phyloP scores from a whole-genome alignment of 2,797 vertebrate species.

The Trachops cirrhosus region DNA sequence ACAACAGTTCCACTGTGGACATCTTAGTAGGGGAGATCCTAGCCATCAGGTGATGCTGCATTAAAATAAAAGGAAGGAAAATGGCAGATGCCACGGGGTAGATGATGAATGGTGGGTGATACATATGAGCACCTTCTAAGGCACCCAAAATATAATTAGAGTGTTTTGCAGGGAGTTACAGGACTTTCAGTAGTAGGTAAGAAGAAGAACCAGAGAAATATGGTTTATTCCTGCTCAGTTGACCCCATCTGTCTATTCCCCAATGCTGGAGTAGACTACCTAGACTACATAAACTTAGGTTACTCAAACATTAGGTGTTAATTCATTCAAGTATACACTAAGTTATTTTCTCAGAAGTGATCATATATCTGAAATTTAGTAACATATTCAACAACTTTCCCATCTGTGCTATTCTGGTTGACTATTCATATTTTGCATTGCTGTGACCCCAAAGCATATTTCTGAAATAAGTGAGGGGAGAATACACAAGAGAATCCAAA shows the following conservation, averaged over 20 bases:
- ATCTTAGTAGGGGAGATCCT: not conserved
- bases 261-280: not conserved
- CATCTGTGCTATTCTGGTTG: not conserved
- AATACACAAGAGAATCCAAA: not conserved
- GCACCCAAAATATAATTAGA: not conserved
- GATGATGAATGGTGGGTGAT: not conserved
- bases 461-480: not conserved
- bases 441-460: not conserved
- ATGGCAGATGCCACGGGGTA: not conserved
- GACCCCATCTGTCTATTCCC: not conserved
- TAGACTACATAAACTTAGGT: not conserved
- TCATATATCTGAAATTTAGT: not conserved
- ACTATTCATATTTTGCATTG: not conserved
- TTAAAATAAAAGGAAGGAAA: not conserved
- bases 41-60: not conserved
- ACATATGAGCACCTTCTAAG: not conserved
- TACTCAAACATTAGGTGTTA: not conserved
- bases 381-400: not conserved
- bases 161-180: not conserved
- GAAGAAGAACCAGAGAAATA: not conserved
- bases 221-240: not conserved
- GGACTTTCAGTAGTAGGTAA: not conserved
- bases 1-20: not conserved
- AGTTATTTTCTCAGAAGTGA: not conserved
- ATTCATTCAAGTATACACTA: not conserved